These are phyloP conservation scores for Aphaenogaster floridana DNA, from an alignment of 1,140 invertebrate species.

Conservation along the genomic window DNA sequence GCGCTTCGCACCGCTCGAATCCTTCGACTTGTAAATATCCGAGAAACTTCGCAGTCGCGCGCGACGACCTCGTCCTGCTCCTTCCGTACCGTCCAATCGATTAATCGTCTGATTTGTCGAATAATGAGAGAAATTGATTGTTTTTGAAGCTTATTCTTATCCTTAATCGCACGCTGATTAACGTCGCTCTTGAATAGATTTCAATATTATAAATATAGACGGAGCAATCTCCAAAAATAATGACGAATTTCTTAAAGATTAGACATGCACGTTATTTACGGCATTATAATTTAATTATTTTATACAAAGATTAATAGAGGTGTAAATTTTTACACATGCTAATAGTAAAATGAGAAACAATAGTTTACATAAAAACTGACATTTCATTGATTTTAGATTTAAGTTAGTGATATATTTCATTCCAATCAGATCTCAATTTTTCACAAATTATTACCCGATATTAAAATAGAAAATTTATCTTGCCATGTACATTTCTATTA, in stretches of 20 bases:
- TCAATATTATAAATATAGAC: neutral
- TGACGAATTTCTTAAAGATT: neutral
- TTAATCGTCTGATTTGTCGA: slow-evolving; percentile 37
- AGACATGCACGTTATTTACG: neutral
- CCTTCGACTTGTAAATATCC: slow-evolving; percentile 35
- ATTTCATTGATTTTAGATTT: slow-evolving; percentile 11
- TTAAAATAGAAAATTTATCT: neutral
- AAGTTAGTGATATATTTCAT: slow-evolving; percentile 11
- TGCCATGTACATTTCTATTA: neutral
- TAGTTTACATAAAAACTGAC: neutral
- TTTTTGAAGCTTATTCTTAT: slow-evolving; percentile 5
- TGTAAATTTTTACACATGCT: neutral
- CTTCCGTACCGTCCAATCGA: slow-evolving; percentile 50
- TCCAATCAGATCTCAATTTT: neutral
- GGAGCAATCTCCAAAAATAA: neutral
- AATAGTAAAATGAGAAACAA: neutral
- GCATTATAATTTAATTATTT: slow-evolving; percentile 6
- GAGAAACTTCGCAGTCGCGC: neutral
- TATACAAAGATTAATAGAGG: neutral
- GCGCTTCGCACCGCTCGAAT: slow-evolving; percentile 6
- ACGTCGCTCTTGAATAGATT: neutral
- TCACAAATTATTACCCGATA: neutral
- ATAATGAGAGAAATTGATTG: slow-evolving; percentile 59
- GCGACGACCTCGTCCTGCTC: neutral
- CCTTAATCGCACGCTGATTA: neutral